Conservation (phyloP, 2,113 vertebrate genomes). For the Panthera tigris region DNA sequence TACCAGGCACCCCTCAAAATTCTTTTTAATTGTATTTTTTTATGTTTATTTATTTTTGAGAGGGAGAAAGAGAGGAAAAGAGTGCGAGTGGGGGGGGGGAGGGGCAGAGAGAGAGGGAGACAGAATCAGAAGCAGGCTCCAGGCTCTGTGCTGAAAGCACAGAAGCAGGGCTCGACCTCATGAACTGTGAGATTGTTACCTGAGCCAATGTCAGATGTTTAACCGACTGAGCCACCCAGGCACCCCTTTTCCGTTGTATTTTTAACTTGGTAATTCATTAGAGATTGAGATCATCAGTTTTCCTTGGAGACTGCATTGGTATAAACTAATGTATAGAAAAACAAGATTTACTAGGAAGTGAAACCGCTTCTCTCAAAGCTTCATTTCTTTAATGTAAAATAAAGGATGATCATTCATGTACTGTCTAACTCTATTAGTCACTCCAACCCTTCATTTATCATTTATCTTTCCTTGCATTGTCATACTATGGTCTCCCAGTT, state of each 20-base stretch:
- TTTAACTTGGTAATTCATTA: not conserved
- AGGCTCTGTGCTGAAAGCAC: too few species aligned
- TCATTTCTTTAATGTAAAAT: not conserved
- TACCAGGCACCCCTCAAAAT: not conserved
- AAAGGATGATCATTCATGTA: not conserved
- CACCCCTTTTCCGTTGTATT: not conserved
- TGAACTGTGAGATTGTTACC: too few species aligned
- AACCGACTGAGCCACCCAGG: too few species aligned
- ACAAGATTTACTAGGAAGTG: not conserved
- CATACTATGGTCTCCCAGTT: not conserved
- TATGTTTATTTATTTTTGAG: too few species aligned
- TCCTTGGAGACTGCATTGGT: not conserved
- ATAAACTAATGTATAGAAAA: not conserved
- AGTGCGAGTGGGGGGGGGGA: too few species aligned
- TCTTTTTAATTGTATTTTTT: not conserved
- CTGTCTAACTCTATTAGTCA: not conserved
- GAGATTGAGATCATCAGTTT: not conserved
- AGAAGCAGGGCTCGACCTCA: too few species aligned
- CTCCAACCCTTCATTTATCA: not conserved
- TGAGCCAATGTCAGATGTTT: too few species aligned
- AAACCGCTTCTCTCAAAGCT: slow-evolving; percentile 1
- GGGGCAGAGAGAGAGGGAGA: too few species aligned
- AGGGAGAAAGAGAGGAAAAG: too few species aligned
- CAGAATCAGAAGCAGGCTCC: too few species aligned
- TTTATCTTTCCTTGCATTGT: not conserved